Evolutionary conservation across 2,797 vertebrate genomes (phyloP), one percentile per base, ranked within the genome.

Genomic region (Pangasius sanitwongsei): DNA sequence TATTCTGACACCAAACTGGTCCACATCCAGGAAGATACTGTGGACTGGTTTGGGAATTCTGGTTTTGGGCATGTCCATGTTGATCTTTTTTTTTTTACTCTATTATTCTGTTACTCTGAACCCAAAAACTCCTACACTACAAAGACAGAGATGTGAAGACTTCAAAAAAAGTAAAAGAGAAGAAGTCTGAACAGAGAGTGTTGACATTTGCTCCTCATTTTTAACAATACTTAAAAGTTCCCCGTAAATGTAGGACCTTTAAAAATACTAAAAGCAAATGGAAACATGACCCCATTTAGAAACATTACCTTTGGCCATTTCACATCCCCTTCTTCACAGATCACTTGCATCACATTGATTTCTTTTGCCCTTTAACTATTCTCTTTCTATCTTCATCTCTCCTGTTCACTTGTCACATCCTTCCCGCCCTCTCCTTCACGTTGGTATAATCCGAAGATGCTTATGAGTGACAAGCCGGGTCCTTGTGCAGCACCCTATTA

Each of bases 401-500:
- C 91, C 91, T 41, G 70, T n/a, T 86, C 57, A 12, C 55, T 80
- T 41, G 9, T 20, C 31, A 55, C 16, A 0, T 84, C 88, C 80
- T 88, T 15, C 55, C 55, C 75, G 48, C 34, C n/a, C 75, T 75
- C 48, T 44, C 16, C 65, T 50, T 82, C 55, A 67, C 55, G 67
- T 6, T 11, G 25, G 89, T 90, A 78, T 87, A 85, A 90, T 91
- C 89, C 89, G 90, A 0, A 88, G 94, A 95, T 70, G 90, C 93
- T 91, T 90, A 65, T 92, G 93, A 96, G 94, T 96, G 95, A 96
- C 95, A 96, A 95, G 95, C 94, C 94, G 94, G 94, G 92, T 93
- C 95, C 91, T 93, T 94, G 94, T 93, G 94, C 93, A 93, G 94
- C 93, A 95, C 95, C 93, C 96, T 95, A 97, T 97, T 97, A 97